Conservation (phyloP, 2,888 invertebrate genomes). For the Patella ulyssiponensis region DNA sequence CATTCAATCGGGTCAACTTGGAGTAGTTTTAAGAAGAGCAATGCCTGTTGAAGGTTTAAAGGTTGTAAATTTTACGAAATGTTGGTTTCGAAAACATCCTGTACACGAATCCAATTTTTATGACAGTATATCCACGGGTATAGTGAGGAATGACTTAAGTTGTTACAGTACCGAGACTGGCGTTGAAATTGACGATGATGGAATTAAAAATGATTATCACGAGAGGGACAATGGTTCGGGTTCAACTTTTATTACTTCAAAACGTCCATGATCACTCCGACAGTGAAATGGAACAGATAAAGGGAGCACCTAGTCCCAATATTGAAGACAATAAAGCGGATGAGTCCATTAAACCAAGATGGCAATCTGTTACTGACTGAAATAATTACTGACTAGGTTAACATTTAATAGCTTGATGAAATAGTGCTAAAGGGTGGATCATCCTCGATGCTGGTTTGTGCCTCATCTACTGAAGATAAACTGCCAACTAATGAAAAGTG, state of each 20-base stretch:
- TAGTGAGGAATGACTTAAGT: conserved; percentile 5
- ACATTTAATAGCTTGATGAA: too few species aligned
- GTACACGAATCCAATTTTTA: conserved; percentile 7
- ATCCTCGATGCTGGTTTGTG: too few species aligned
- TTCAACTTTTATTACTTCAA: not conserved
- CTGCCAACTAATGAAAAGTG: too few species aligned
- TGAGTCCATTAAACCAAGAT: too few species aligned
- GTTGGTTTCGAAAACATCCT: not conserved
- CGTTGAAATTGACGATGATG: not conserved
- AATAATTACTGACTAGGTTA: too few species aligned
- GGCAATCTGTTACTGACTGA: too few species aligned
- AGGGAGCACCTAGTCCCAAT: too few species aligned
- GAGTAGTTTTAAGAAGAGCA: conserved; percentile 20
- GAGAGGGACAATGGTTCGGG: not conserved
- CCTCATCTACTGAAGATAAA: too few species aligned
- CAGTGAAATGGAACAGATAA: conserved; percentile 17
- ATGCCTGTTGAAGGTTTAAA: not conserved
- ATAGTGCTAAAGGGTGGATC: too few species aligned
- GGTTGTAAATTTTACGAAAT: conserved; percentile 14
- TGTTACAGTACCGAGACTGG: not conserved
- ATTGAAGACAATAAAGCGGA: too few species aligned
- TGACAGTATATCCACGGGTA: not conserved
- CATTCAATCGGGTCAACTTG: conserved; percentile 18
- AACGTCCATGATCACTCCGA: conserved; percentile 14
- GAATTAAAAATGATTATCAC: not conserved